phyloP scores from a whole-genome alignment of 2,888 invertebrate genomes.

The Brenthis ino region DNA sequence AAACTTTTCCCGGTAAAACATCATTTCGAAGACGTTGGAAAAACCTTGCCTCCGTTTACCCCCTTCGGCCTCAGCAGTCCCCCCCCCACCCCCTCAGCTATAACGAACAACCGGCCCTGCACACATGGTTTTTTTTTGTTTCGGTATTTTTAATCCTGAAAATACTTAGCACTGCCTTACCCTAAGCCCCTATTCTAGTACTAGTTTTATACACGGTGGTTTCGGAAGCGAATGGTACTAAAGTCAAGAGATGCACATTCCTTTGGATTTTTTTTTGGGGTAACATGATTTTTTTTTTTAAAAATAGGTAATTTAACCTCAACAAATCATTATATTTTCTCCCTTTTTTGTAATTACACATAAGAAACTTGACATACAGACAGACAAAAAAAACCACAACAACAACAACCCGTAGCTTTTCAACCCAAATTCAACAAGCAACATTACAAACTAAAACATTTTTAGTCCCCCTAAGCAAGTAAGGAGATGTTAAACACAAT shows the following conservation, averaged over 20 bases:
- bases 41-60: conserved; percentile 73
- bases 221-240: not conserved
- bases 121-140: no score
- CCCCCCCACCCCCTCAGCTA: no score
- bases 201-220: conserved; percentile 47
- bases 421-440: not conserved
- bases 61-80: conserved; percentile 76
- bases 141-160: conserved; percentile 81
- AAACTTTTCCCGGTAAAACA: conserved; percentile 67
- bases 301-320: conserved; percentile 4
- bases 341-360: not conserved
- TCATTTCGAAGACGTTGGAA: conserved; percentile 65
- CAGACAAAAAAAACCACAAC: not conserved
- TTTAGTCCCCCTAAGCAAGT: conserved; percentile 31
- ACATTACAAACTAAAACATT: not conserved
- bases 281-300: not conserved
- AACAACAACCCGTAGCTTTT: not conserved
- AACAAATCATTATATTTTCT: conserved; percentile 11
- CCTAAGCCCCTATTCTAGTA: conserved; percentile 64
- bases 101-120: conserved; percentile 69
- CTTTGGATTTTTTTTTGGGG: conserved; percentile 11
- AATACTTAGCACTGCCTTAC: conserved; percentile 76
- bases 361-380: not conserved
- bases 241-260: not conserved
- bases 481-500: no score